phyloP scores from a whole-genome alignment of 2,888 invertebrate genomes.

The Ochlodes sylvanus region DNA sequence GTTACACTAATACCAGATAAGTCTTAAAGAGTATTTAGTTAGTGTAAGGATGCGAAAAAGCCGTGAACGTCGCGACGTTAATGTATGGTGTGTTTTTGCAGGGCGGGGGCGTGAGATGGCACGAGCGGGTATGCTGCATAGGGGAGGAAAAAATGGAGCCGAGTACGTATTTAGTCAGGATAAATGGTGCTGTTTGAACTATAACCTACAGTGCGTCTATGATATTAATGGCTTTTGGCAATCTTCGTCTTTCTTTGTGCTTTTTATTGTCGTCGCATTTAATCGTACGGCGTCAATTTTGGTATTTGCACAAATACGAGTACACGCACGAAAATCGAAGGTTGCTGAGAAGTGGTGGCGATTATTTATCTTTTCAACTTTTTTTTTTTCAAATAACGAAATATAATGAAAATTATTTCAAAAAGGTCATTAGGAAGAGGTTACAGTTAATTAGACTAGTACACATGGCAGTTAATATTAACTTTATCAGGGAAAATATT shows the following conservation, averaged over 20 bases:
- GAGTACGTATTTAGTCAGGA: slow-evolving; percentile 84
- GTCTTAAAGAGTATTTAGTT: slow-evolving; percentile 66
- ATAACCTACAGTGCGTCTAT: neutral
- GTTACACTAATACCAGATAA: slow-evolving; percentile 57
- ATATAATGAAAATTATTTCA: no score
- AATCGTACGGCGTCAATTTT: no score
- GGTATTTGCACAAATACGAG: no score
- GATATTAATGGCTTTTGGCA: no score
- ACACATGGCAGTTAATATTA: neutral
- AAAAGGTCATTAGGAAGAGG: no score
- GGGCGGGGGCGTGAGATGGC: slow-evolving; percentile 89
- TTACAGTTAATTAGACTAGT: neutral
- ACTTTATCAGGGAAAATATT: slow-evolving; percentile 12
- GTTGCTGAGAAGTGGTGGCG: no score
- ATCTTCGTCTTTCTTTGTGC: no score
- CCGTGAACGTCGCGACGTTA: slow-evolving; percentile 65
- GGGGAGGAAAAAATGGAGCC: slow-evolving; percentile 89
- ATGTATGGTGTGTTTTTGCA: slow-evolving; percentile 77
- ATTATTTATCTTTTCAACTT: no score
- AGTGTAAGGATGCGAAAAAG: slow-evolving; percentile 68
- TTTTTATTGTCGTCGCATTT: no score
- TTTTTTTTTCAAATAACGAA: no score
- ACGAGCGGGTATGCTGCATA: slow-evolving; percentile 91
- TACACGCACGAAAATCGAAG: no score
- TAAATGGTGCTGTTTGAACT: slow-evolving; percentile 39